These are phyloP conservation scores for Tursiops truncatus DNA, from an alignment of 2,113 vertebrate genomes.

Conservation along the genomic window DNA sequence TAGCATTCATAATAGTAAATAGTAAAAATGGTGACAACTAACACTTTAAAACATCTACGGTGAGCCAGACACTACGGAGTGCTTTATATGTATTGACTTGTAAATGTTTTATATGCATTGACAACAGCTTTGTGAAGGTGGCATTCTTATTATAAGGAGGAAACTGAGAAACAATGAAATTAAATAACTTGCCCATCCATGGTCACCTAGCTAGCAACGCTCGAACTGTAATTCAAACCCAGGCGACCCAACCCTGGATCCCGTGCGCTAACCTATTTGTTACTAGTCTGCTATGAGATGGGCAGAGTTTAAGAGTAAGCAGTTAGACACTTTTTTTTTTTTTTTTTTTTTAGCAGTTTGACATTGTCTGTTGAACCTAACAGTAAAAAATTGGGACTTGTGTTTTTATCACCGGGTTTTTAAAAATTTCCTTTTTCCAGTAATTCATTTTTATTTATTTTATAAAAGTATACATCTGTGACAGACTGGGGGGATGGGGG, in stretches of 20 bases:
- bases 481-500: neutral
- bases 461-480: neutral
- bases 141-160: neutral
- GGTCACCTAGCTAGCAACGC: neutral
- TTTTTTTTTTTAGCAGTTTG: neutral
- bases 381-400: neutral
- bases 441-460: slow-evolving; percentile 4
- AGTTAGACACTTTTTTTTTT: neutral
- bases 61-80: neutral
- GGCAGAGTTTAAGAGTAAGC: neutral
- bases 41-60: neutral
- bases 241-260: neutral
- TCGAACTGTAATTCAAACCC: neutral
- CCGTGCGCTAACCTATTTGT: neutral
- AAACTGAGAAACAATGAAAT: neutral
- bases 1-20: neutral
- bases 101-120: neutral
- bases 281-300: neutral
- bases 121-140: neutral
- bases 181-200: neutral
- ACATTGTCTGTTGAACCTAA: neutral
- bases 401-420: neutral
- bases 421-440: neutral
- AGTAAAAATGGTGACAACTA: no score
- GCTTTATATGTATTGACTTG: neutral